These are phyloP conservation scores for Ganaspis sp. DNA, from an alignment of 1,140 invertebrate genomes.

Conservation along the genomic window DNA sequence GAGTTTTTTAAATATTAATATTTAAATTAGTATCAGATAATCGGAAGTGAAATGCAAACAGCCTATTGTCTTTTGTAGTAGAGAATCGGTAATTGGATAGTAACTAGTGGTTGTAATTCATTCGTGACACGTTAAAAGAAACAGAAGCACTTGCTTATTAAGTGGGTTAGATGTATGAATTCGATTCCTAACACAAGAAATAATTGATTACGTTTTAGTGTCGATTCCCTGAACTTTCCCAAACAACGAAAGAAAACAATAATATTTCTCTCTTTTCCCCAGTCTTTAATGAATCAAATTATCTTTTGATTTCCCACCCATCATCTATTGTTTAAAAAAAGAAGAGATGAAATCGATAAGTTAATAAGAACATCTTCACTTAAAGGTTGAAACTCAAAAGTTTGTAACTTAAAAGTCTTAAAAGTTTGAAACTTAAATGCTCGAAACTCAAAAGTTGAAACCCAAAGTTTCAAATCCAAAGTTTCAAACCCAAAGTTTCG, in stretches of 20 bases:
- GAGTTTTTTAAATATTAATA: conserved; percentile 6
- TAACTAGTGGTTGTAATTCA: not conserved
- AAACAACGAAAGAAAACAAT: conserved; percentile 1
- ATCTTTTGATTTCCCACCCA: too few relatives aligned
- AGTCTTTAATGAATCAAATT: not conserved
- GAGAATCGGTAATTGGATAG: not conserved
- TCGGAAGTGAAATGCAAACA: not conserved
- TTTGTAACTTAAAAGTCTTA: too few relatives aligned
- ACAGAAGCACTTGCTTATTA: not conserved
- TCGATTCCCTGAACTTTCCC: not conserved
- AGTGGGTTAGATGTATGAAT: not conserved
- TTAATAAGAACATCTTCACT: too few relatives aligned
- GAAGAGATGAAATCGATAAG: too few relatives aligned
- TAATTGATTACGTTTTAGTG: not conserved
- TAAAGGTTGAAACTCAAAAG: too few relatives aligned
- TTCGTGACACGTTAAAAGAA: not conserved
- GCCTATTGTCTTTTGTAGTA: not conserved
- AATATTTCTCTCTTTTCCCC: not conserved
- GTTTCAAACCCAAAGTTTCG: too few relatives aligned
- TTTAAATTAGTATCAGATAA: not conserved
- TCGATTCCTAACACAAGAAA: not conserved
- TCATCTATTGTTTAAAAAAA: too few relatives aligned
- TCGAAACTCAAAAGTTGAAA: too few relatives aligned
- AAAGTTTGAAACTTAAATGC: too few relatives aligned
- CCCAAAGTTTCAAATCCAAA: too few relatives aligned